Conservation (phyloP, 1,140 invertebrate species). For the Myzus persicae region DNA sequence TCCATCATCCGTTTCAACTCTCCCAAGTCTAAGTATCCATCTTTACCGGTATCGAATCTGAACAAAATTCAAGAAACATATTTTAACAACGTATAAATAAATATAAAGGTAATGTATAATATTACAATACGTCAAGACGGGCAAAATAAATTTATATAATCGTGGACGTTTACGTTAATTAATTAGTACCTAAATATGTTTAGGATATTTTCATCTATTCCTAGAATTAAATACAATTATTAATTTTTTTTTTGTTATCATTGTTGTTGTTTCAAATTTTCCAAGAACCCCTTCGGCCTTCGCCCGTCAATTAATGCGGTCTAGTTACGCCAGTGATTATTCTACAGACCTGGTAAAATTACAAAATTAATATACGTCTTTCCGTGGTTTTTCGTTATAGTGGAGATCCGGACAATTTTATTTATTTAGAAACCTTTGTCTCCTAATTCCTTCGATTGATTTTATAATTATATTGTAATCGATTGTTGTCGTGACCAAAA, state of each 20-base stretch:
- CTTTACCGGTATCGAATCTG: slow-evolving; percentile 88
- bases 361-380: not conserved
- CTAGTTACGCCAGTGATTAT: not conserved
- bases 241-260: not conserved
- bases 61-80: slow-evolving; percentile 62
- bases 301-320: not conserved
- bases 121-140: not conserved
- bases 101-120: not conserved
- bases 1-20: slow-evolving; percentile 97
- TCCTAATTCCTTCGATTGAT: no score
- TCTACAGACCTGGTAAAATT: not conserved
- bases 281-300: not conserved
- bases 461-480: not conserved
- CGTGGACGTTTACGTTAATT: not conserved
- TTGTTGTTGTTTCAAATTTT: not conserved
- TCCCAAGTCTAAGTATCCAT: slow-evolving; percentile 85
- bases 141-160: not conserved
- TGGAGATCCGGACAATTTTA: not conserved
- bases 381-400: not conserved
- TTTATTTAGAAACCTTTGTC: not conserved
- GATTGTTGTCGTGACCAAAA: not conserved
- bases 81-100: not conserved
- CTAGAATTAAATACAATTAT: no score
- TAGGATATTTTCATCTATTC: not conserved
- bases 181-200: not conserved